Evolutionary conservation across 2,797 vertebrate genomes (phyloP), one percentile per base, ranked within the genome.

Genomic region (Sebastes steindachneri): DNA sequence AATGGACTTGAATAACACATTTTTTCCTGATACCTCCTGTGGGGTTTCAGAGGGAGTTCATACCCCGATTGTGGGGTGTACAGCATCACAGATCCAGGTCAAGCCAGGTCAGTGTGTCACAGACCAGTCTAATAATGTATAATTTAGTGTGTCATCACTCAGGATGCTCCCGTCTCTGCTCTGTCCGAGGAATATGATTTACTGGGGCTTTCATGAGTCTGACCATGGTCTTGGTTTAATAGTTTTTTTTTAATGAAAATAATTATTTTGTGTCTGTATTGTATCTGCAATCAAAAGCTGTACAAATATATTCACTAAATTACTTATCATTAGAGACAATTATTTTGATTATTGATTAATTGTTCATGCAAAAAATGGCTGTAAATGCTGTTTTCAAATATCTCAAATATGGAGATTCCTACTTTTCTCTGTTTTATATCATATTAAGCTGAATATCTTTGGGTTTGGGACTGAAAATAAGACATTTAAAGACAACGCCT

Each of bases 31-130:
- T 17, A 3, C 3, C 3, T 23, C 4, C 14, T 21, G 4, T 58
- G 6, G 23, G 35, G 28, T 23, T 64, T 66, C 23, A 51, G 14
- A 9, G 21, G 45, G 53, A 23, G 37, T 53, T 21, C 21, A 21
- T 31, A 69, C 12, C 29, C 33, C 10, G 31, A 3, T 17, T 33
- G 9, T 17, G 4, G 21, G 48, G 11, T 77, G 68, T 17, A 51
- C 29, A 73, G 25, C 66, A 54, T 48, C 17, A 25, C 9, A 1
- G 0, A 48, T 48, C 17, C 45, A 55, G 19, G 54, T 62, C 45
- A 70, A 45, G 37, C 15, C 2, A 48, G 63, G 48, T 45, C 67
- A 75, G 41, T 51, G 23, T 73, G 68, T 82, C 70, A 82, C 58
- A 64, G 65, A 51, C 55, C 26, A 35, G 26, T 71, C 35, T 37